phyloP scores from a whole-genome alignment of 2,797 vertebrate genomes.

The Centropyge bicolor region DNA sequence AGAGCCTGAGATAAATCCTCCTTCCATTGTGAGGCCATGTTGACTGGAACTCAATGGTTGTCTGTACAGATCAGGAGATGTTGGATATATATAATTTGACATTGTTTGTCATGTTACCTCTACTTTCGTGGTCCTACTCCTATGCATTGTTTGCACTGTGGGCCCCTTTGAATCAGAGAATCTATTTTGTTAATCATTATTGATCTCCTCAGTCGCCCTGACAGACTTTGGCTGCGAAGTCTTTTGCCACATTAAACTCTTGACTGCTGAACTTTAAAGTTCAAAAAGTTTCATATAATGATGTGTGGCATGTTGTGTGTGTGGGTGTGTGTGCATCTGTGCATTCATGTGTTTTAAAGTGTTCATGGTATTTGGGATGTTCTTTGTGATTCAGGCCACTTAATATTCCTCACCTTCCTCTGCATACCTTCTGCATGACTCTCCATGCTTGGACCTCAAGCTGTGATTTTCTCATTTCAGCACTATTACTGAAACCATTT shows the following conservation, averaged over 20 bases:
- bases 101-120: conserved; percentile 35
- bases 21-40: conserved; percentile 17
- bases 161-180: conserved; percentile 4
- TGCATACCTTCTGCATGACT: conserved; percentile 65
- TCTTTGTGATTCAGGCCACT: conserved; percentile 61
- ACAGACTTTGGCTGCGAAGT: conserved; percentile 32
- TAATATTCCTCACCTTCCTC: conserved; percentile 49
- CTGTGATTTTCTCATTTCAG: conserved; percentile 54
- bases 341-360: conserved; percentile 16
- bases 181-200: conserved; percentile 52
- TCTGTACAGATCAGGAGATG: conserved; percentile 25
- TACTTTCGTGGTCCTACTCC: conserved; percentile 3
- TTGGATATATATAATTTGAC: conserved; percentile 11
- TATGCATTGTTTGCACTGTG: background rate
- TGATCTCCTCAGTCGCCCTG: conserved; percentile 35
- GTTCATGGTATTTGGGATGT: conserved; percentile 41
- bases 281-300: conserved; percentile 14
- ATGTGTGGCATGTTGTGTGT: conserved; percentile 25
- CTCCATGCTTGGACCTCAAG: conserved; percentile 31
- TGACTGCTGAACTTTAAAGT: conserved; percentile 29
- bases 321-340: conserved; percentile 12
- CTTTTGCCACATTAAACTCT: conserved; percentile 29
- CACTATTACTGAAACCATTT: conserved; percentile 57
- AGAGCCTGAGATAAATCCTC: conserved; percentile 29
- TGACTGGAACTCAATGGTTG: conserved; percentile 38